phyloP scores from a whole-genome alignment of 2,888 invertebrate species.

The Spatulosminthurus flaviceps region DNA sequence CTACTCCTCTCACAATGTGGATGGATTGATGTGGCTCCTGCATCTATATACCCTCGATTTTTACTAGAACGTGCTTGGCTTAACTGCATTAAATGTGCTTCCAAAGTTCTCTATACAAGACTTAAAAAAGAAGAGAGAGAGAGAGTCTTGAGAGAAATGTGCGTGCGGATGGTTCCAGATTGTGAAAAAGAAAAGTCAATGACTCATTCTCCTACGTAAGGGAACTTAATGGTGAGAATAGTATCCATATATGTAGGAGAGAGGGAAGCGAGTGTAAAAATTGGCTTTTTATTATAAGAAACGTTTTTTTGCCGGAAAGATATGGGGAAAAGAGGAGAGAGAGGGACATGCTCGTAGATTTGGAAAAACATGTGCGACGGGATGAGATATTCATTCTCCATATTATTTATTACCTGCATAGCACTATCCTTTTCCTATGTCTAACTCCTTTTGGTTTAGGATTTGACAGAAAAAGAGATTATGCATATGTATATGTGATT shows the following conservation, averaged over 20 bases:
- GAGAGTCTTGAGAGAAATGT: neutral
- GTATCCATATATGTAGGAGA: neutral
- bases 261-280: neutral
- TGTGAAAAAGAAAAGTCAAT: constrained; percentile 39
- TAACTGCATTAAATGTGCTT: neutral
- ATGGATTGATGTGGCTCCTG: constrained; percentile 3
- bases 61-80: neutral
- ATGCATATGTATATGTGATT: neutral
- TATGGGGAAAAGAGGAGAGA: neutral
- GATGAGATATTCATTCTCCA: no score
- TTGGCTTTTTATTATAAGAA: no score
- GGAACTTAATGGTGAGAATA: no score
- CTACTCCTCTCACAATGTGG: no score
- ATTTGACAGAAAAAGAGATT: neutral
- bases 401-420: no score
- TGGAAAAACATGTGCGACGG: no score
- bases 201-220: constrained; percentile 32
- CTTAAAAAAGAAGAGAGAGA: neutral
- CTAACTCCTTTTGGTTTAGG: no score
- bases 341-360: no score
- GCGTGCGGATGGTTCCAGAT: neutral
- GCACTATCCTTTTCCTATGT: no score
- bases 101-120: no score
- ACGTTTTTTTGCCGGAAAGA: neutral
- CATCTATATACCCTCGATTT: neutral